Base-by-base conservation (phyloP, 2,888 invertebrate species). In the Empis livida region DNA sequence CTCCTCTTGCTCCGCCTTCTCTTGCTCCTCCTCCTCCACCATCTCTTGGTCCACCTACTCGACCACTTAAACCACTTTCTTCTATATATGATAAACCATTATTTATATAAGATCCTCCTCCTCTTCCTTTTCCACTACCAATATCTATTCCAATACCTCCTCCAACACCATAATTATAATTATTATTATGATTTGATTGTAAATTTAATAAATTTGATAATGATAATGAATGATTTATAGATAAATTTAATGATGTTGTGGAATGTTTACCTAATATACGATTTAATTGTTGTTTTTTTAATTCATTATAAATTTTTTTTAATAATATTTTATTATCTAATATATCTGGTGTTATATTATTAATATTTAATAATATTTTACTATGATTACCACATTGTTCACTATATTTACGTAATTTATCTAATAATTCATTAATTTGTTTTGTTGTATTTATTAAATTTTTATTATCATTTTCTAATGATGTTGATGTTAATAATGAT, bases 281-380 rank as follows among this genome's bases (percentile, higher is more conserved):
- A 50, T 65, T 63, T 4, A 67, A 50, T 48, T 67, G 67, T 44
- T 66, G 64, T 46, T 66, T 65, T 35, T 66, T 67, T 13, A 67
- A 56, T 31, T 57, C 55, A 42, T 61, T 63, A 48, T 66, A 67
- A 5, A 67, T 59, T 49, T 60, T 61, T 30, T 83, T 84, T 45
- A 88, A 69, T 23, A 84, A 72, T 59, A 78, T 80, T 56, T 84
- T 75, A 63, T 88, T 82, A 10, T 82, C 82, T 45, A 87, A 67
- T 44, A 87, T 72, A 57, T 82, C 81, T 45, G 81, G 80, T 55
- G 85, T 80, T 48, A 84, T 79, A 62, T 75, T 76, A 53, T 84
- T 80, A 0, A 27, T 13, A 41, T 27, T 41, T 14, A 27, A 23
- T 20, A 20, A 27, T n/a, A 27, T 23, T 13, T 39, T 16, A 17